Conservation (phyloP, 2,797 vertebrate genomes). For the Meda fulgida region DNA sequence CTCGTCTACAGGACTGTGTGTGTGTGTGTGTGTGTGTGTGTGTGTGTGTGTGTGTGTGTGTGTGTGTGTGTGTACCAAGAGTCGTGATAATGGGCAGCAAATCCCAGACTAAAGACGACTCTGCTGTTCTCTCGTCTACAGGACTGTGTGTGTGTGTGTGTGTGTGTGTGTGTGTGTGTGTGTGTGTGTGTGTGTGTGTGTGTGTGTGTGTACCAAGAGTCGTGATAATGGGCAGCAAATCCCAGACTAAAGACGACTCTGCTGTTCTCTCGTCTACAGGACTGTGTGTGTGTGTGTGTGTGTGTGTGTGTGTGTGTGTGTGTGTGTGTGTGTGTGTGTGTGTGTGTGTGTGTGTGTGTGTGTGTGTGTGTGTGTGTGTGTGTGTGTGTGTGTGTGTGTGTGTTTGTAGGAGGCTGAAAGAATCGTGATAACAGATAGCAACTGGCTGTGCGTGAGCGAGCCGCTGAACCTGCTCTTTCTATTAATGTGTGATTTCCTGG, state of each 20-base stretch:
- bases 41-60: conserved; percentile 6
- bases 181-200: conserved; percentile 25
- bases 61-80: conserved; percentile 26
- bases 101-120: conserved; percentile 43
- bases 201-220: conserved; percentile 31
- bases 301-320: too few species aligned
- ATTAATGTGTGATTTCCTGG: conserved; percentile 42
- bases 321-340: conserved; percentile 31
- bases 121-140: conserved; percentile 26
- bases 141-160: conserved; percentile 7
- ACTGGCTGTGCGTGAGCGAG: conserved; percentile 52
- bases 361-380: too few species aligned
- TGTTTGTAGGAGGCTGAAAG: conserved; percentile 21
- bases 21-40: neutral
- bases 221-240: conserved; percentile 54
- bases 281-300: neutral
- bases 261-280: conserved; percentile 31
- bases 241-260: conserved; percentile 35
- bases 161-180: too few species aligned
- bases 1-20: conserved; percentile 13
- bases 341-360: too few species aligned
- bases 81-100: conserved; percentile 53
- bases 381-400: too few species aligned
- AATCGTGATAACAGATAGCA: conserved; percentile 54
- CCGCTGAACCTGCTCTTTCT: conserved; percentile 43